Percentiles rank a stretch among this genome's conserved stretches.
These are phyloP conservation scores for Molossus alvarezi DNA, from an alignment of 2,797 vertebrate species.

Conservation along the genomic window DNA sequence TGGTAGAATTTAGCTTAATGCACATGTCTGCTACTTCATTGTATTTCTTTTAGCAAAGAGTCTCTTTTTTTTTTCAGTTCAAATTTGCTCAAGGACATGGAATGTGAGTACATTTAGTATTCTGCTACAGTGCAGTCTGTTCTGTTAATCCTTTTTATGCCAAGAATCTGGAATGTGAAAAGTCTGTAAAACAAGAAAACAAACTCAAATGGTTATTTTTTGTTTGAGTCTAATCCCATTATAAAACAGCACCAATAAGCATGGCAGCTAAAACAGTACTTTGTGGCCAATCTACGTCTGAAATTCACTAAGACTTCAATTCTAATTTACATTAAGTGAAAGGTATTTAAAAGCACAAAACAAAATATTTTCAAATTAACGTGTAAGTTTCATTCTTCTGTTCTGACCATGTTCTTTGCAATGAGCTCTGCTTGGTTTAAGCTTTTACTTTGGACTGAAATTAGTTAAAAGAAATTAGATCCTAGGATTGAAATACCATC, in stretches of 20 bases:
- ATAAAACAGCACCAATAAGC: constrained; percentile 46
- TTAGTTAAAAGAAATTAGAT: constrained; percentile 47
- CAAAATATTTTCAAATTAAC: background rate
- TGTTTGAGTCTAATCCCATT: constrained; percentile 72
- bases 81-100: constrained; percentile 72
- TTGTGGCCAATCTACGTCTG: background rate
- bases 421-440: constrained; percentile 51
- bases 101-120: constrained; percentile 72
- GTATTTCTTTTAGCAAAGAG: background rate
- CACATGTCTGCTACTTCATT: constrained; percentile 17
- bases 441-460: constrained; percentile 60
- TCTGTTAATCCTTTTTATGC: constrained; percentile 80
- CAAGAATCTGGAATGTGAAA: constrained; percentile 74
- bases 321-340: constrained; percentile 70
- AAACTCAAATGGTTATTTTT: constrained; percentile 75
- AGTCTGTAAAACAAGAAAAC: constrained; percentile 78
- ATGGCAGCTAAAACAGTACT: constrained; percentile 49
- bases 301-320: constrained; percentile 56
- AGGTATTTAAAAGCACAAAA: constrained; percentile 63
- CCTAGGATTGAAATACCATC: constrained; percentile 21
- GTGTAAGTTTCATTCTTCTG: background rate
- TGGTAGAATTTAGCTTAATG: constrained; percentile 55
- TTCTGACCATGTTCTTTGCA: background rate
- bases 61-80: background rate
- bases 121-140: constrained; percentile 31